Evolutionary conservation across 2,113 vertebrate genomes (phyloP).

Genomic region (Urocolius indicus): DNA sequence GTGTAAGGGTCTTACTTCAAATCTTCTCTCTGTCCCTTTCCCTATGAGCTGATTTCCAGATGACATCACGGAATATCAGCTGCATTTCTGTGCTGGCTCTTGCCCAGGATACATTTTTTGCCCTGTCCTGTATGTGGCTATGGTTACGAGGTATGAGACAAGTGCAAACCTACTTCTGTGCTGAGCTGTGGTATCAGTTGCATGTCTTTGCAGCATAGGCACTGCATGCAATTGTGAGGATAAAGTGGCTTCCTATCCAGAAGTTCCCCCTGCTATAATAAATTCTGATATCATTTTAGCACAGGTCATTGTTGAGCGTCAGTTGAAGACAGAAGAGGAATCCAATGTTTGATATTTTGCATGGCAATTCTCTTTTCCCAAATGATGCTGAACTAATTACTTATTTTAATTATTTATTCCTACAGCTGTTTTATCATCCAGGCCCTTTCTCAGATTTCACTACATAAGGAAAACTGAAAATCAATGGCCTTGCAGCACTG

Average conservation of each 20-base stretch:
- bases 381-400: not conserved
- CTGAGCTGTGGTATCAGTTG: not conserved
- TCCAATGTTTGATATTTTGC: not conserved
- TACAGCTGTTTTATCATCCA: not conserved
- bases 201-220: not conserved
- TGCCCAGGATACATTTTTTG: not conserved
- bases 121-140: not conserved
- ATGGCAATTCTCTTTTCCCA: not conserved
- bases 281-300: not conserved
- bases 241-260: not conserved
- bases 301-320: not conserved
- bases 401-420: constrained; percentile 15
- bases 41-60: not conserved
- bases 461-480: not conserved
- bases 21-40: not conserved
- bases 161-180: not conserved
- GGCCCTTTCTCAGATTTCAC: not conserved
- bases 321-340: not conserved
- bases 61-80: not conserved
- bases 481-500: not conserved
- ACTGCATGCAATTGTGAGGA: not conserved
- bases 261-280: not conserved
- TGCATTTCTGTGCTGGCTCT: not conserved
- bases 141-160: not conserved
- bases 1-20: not conserved